Evolutionary conservation across 2,888 invertebrate species (phyloP), one percentile per base, ranked within the genome.

Genomic region (Hypomecis punctinalis): DNA sequence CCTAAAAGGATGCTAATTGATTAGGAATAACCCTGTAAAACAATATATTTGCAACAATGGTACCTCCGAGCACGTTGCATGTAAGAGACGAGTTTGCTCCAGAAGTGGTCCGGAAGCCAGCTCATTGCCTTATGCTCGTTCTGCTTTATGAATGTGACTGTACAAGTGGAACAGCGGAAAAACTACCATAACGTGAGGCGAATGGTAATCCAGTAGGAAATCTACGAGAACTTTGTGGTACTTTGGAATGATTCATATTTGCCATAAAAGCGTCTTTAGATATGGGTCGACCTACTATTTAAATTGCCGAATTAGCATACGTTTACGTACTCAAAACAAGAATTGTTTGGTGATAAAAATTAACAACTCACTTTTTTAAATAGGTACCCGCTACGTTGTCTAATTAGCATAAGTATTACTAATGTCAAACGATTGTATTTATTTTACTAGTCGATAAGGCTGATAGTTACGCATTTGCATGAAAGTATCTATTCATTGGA

Each of bases 61-160:
- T 70, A 43, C 58, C 6, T 57, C 74, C 68, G n/a, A 77, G 78
- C 80, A 80, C 80, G 79, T 85, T 79, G 85, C 88, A 87, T 85
- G 86, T 80, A 76, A 81, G 80, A 77, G 75, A 79, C 80, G 77
- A 83, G 80, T 84, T 82, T 82, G 76, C 76, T 80, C 78, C 72
- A 74, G 63, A 63, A 65, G 65, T 66, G 54, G 65, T 61, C 75
- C 66, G 70, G 69, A 68, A 72, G 67, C 64, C 71, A 61, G 68
- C 77, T 75, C 73, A 78, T 74, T 67, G 72, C 72, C 61, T 54
- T 75, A 76, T 68, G 74, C 69, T 71, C 72, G 74, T 61, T 71
- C 66, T 76, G 73, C 46, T 49, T 57, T 65, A 65, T 66, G 57
- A 37, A 57, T 71, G 76, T 72, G 68, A 69, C 75, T 76, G 72